phyloP scores from a whole-genome alignment of 2,888 invertebrate species.

The Prosopocoilus inquinatus region DNA sequence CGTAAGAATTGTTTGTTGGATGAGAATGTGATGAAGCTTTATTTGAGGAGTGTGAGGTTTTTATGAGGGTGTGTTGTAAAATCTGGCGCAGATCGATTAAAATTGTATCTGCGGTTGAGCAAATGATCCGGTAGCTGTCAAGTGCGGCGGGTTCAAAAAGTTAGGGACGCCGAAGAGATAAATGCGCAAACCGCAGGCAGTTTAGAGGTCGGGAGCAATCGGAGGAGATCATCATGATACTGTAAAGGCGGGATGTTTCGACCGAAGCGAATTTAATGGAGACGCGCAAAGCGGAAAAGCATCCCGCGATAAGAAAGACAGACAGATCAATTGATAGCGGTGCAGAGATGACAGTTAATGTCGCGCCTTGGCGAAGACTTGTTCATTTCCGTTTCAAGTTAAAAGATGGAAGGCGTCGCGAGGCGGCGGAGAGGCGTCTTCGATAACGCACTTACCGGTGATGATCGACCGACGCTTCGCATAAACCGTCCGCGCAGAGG shows the following conservation, averaged over 20 bases:
- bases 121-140: conserved; percentile 38
- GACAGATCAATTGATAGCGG: conserved; percentile 50
- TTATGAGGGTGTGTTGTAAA: no score
- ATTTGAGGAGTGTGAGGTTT: no score
- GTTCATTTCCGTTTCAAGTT: conserved; percentile 46
- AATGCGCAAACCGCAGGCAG: conserved; percentile 2
- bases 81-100: no score
- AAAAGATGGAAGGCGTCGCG: conserved; percentile 25
- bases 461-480: neutral
- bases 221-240: conserved; percentile 38
- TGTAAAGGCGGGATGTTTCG: conserved; percentile 33
- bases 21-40: no score
- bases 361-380: conserved; percentile 41
- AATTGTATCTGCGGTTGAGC: conserved; percentile 19
- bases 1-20: no score
- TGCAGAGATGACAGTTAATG: conserved; percentile 48
- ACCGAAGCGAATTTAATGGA: conserved; percentile 46
- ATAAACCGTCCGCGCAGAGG: conserved; percentile 3
- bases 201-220: conserved; percentile 15
- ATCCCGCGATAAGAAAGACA: conserved; percentile 48
- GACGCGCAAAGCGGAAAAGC: conserved; percentile 49
- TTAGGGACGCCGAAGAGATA: no score
- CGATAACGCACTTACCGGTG: conserved; percentile 5
- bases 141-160: neutral
- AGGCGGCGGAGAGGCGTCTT: neutral